Percentiles rank a stretch among this genome's conserved stretches.
Conservation (phyloP, 2,113 vertebrate species). For the Pholis gunnellus region DNA sequence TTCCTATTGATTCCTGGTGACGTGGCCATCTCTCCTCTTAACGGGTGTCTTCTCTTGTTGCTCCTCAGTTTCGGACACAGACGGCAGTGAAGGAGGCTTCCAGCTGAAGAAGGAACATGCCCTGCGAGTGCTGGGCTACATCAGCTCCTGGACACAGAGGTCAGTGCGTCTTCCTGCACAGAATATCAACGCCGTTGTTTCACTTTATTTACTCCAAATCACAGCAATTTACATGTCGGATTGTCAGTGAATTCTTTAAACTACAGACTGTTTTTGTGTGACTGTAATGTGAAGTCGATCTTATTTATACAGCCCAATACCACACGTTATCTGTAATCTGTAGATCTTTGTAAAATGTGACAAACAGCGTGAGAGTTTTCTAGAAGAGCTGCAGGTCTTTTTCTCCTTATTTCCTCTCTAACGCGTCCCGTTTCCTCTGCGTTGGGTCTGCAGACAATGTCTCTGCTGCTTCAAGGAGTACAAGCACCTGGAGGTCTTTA, state of each 20-base stretch:
- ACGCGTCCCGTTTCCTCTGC: not conserved
- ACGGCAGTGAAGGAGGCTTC: conserved; percentile 94
- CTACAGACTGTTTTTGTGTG: too few species aligned
- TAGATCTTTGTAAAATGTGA: too few species aligned
- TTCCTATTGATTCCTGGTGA: not conserved
- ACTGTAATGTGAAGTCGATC: too few species aligned
- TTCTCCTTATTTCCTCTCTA: not conserved
- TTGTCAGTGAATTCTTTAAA: too few species aligned
- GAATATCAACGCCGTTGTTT: too few species aligned
- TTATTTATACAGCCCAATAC: too few species aligned
- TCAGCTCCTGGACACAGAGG: conserved; percentile 99
- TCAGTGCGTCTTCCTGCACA: conserved; percentile 69
- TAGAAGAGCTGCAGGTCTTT: not conserved
- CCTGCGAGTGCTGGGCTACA: conserved; percentile 98
- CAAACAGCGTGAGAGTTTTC: not conserved
- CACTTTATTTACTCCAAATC: too few species aligned
- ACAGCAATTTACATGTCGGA: too few species aligned
- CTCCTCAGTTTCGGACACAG: conserved; percentile 94
- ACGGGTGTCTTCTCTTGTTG: not conserved
- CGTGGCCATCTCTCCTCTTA: not conserved
- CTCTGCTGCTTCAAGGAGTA: conserved; percentile 99
- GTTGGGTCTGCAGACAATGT: conserved; percentile 90
- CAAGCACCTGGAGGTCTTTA: conserved; percentile 99
- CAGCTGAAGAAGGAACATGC: conserved; percentile 99
- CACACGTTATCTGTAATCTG: too few species aligned